phyloP scores from a whole-genome alignment of 2,797 vertebrate species.

The Spatula versicolor region DNA sequence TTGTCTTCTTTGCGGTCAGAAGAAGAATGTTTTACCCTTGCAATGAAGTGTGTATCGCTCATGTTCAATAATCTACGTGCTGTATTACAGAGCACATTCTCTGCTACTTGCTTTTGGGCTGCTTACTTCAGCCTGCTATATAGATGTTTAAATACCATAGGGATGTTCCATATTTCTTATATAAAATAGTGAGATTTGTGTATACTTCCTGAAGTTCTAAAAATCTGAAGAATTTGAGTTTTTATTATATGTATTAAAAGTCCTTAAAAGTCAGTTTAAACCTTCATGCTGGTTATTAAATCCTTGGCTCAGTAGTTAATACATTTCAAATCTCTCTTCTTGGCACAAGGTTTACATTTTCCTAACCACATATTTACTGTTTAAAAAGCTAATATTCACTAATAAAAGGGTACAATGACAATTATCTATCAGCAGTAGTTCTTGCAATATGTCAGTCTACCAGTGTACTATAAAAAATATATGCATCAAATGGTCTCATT shows the following conservation, averaged over 20 bases:
- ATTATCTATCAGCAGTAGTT: slow-evolving; percentile 4
- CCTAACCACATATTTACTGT: slow-evolving; percentile 24
- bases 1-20: slow-evolving; percentile 25
- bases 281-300: slow-evolving; percentile 14
- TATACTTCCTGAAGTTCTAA: background rate
- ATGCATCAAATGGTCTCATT: background rate
- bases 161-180: background rate
- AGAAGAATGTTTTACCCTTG: slow-evolving; percentile 38
- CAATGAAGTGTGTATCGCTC: background rate
- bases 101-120: background rate
- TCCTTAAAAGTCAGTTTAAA: slow-evolving; percentile 1
- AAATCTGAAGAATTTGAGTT: background rate
- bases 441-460: background rate
- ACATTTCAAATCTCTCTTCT: slow-evolving; percentile 25
- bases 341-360: slow-evolving; percentile 37
- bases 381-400: slow-evolving; percentile 31
- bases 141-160: background rate
- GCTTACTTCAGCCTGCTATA: background rate
- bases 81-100: background rate
- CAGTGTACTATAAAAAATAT: background rate
- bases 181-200: background rate
- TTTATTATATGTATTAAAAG: slow-evolving; percentile 8
- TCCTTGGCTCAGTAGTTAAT: background rate
- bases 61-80: slow-evolving; percentile 21
- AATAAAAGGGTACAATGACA: slow-evolving; percentile 1